These are phyloP conservation scores for Battus philenor DNA, from an alignment of 1,140 invertebrate species.

Conservation along the genomic window DNA sequence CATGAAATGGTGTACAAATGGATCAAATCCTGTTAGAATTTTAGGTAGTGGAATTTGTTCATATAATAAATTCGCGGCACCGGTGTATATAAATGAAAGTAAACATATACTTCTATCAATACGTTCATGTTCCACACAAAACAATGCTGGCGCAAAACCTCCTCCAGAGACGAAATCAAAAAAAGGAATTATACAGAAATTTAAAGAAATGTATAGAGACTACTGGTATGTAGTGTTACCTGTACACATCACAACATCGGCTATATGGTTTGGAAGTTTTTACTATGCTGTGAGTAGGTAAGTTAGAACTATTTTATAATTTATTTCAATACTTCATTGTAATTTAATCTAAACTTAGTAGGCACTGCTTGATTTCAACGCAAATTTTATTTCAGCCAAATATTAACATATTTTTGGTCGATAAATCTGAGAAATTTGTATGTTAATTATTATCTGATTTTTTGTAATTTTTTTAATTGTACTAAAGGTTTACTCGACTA, in stretches of 20 bases:
- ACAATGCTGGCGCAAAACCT: slow-evolving; percentile 17
- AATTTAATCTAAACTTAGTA: too few relatives aligned
- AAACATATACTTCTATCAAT: slow-evolving; percentile 17
- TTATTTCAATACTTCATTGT: too few relatives aligned
- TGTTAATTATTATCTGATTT: too few relatives aligned
- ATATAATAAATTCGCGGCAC: slow-evolving; percentile 31
- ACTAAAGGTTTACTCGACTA: too few relatives aligned
- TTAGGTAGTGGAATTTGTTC: slow-evolving; percentile 36
- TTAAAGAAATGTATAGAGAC: slow-evolving; percentile 94
- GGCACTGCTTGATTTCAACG: too few relatives aligned
- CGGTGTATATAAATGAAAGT: too few relatives aligned
- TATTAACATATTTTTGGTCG: too few relatives aligned
- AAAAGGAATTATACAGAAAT: slow-evolving; percentile 84
- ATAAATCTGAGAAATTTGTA: too few relatives aligned
- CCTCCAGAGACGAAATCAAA: slow-evolving; percentile 69
- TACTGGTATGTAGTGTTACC: slow-evolving; percentile 96
- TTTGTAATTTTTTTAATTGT: too few relatives aligned
- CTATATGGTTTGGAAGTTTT: slow-evolving; percentile 85
- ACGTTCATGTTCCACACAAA: slow-evolving; percentile 33
- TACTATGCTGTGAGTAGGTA: slow-evolving; percentile 9
- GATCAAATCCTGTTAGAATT: slow-evolving; percentile 36
- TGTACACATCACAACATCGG: slow-evolving; percentile 91
- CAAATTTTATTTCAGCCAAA: too few relatives aligned
- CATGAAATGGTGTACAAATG: slow-evolving; percentile 42
- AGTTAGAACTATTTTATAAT: too few relatives aligned